These are phyloP conservation scores for Syrista parreyssii DNA, from an alignment of 2,888 invertebrate species.

Conservation along the genomic window DNA sequence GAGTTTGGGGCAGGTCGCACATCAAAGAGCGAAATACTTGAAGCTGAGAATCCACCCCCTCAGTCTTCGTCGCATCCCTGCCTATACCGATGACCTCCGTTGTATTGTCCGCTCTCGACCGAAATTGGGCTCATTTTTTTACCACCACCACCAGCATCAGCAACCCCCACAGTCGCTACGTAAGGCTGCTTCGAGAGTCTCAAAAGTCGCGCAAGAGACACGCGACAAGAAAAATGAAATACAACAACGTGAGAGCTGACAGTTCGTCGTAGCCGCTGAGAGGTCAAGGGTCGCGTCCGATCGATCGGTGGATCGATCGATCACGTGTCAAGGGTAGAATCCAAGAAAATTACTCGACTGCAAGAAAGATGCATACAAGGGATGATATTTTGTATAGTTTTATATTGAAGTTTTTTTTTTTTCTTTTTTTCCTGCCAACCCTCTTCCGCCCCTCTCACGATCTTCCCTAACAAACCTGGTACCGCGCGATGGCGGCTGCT, in stretches of 20 bases:
- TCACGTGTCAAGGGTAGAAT: neutral
- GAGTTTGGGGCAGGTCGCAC: conserved; percentile 57
- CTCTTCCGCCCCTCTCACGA: conserved; percentile 11
- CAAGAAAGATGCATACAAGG: neutral
- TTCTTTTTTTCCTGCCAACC: conserved; percentile 4
- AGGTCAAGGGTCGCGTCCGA: neutral
- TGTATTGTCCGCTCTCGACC: conserved; percentile 54
- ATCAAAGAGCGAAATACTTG: conserved; percentile 64
- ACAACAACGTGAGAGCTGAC: neutral
- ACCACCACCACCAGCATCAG: neutral
- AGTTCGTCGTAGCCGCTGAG: neutral
- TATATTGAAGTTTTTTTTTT: neutral
- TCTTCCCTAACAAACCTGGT: conserved; percentile 6
- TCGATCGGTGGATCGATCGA: neutral
- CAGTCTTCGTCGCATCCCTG: conserved; percentile 15
- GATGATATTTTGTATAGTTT: neutral
- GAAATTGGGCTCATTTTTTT: conserved; percentile 56
- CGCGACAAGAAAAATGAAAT: neutral
- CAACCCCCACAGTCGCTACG: conserved; percentile 14
- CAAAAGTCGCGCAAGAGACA: neutral
- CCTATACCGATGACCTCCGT: conserved; percentile 50
- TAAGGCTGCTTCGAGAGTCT: conserved; percentile 23
- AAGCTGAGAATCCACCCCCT: conserved; percentile 52
- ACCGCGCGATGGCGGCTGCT: neutral
- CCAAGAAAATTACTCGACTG: neutral